These are phyloP conservation scores for Eulemur rubriventer DNA, from an alignment of 2,797 vertebrate genomes.

Conservation along the genomic window DNA sequence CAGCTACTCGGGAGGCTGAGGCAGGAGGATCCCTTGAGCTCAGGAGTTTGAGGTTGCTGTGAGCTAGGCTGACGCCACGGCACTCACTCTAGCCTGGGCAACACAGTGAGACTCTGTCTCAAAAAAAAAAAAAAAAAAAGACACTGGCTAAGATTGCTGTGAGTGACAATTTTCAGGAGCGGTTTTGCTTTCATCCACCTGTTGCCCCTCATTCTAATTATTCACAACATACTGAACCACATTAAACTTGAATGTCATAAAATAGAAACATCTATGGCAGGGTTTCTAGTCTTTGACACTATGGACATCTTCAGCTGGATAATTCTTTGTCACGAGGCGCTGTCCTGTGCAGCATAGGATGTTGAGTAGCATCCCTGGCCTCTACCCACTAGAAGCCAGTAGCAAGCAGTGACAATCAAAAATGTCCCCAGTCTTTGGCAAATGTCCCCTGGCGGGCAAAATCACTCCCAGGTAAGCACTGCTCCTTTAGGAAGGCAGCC, in stretches of 20 bases:
- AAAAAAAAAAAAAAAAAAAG: not conserved
- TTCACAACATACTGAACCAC: not conserved
- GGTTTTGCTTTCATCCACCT: not conserved
- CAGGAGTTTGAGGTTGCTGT: too few species aligned
- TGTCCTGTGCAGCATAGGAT: accelerated
- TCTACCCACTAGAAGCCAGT: not conserved
- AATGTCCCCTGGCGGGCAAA: not conserved
- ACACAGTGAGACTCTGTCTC: too few species aligned
- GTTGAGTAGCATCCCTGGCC: not conserved
- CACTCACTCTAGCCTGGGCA: too few species aligned
- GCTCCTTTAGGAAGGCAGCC: not conserved
- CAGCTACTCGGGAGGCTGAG: too few species aligned
- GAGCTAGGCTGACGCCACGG: too few species aligned
- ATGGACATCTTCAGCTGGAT: not conserved
- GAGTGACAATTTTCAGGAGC: not conserved
- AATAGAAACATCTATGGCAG: not conserved
- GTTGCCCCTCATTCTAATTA: not conserved
- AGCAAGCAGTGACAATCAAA: not conserved
- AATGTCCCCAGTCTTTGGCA: not conserved
- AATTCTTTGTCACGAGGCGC: not conserved
- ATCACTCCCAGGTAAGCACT: not conserved
- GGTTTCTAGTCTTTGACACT: not conserved
- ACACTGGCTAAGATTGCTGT: not conserved
- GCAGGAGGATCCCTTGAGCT: too few species aligned
- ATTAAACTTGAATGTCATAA: not conserved